A percentile compares a stretch with the other conserved stretches of the same genome.
Evolutionary conservation across 2,888 invertebrate genomes (phyloP).

Genomic region (Limenitis arthemis): DNA sequence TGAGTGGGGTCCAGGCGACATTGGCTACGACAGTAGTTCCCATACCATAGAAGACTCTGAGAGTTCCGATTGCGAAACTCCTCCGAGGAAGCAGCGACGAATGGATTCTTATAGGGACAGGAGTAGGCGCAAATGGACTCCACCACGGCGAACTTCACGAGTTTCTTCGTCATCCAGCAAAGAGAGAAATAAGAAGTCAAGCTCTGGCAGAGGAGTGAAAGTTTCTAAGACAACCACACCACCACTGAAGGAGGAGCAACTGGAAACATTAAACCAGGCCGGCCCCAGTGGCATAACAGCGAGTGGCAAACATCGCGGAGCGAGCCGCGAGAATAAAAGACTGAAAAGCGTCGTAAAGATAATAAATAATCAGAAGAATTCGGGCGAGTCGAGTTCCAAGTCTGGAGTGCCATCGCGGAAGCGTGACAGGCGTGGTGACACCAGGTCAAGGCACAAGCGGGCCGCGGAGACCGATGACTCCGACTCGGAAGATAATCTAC

Average conservation of each 20-base stretch:
- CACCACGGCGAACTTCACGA: constrained; percentile 30
- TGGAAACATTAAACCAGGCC: constrained; percentile 23
- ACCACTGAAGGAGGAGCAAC: constrained; percentile 3
- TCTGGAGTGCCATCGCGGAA: background rate
- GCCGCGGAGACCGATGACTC: constrained; percentile 20
- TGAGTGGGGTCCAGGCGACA: no score
- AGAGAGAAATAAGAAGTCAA: constrained; percentile 39
- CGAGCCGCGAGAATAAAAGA: constrained; percentile 44
- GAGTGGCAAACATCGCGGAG: constrained; percentile 21
- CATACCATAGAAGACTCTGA: constrained; percentile 1
- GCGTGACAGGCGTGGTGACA: background rate
- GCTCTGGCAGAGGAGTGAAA: constrained; percentile 48
- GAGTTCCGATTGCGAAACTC: constrained; percentile 11
- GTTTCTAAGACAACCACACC: constrained; percentile 33
- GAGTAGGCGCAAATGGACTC: constrained; percentile 32
- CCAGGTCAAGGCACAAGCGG: background rate
- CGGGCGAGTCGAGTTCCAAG: constrained; percentile 7
- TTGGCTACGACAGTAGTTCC: background rate
- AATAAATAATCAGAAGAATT: constrained; percentile 32
- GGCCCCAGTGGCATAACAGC: constrained; percentile 27
- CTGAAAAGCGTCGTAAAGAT: constrained; percentile 60
- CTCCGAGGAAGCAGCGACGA: constrained; percentile 24
- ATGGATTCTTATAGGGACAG: constrained; percentile 25
- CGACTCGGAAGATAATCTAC: constrained; percentile 55
- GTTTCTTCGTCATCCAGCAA: constrained; percentile 22